These are phyloP conservation scores for Lymantria dispar DNA, from an alignment of 2,888 invertebrate genomes.

Conservation along the genomic window DNA sequence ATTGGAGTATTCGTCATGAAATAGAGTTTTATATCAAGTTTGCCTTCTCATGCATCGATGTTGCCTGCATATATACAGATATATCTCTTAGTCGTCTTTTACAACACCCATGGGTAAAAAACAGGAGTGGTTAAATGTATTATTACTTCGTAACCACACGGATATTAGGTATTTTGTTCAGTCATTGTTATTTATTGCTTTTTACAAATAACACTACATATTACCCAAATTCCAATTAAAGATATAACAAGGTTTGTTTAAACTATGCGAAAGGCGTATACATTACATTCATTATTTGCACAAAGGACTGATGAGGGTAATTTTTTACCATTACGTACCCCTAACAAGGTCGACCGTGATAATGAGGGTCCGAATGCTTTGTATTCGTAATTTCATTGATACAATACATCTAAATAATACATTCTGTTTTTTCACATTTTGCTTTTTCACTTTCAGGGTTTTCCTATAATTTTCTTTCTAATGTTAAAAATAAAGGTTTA, in stretches of 20 bases:
- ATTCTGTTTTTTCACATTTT: not conserved
- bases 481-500: no score
- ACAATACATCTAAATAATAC: constrained; percentile 11
- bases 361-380: constrained; percentile 22
- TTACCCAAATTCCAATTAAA: not conserved
- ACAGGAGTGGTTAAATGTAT: no score
- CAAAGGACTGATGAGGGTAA: constrained; percentile 15
- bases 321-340: constrained; percentile 12
- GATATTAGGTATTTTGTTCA: no score
- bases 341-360: constrained; percentile 15
- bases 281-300: constrained; percentile 15
- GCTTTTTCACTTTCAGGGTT: not conserved
- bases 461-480: not conserved
- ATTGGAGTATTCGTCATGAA: no score
- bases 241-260: not conserved
- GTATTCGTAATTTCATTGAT: constrained; percentile 13
- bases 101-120: no score
- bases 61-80: no score
- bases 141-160: no score
- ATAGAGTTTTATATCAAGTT: no score
- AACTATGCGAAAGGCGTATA: not conserved
- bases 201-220: no score
- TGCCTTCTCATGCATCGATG: no score
- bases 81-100: no score
- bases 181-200: no score